Percentiles rank a stretch among this genome's conserved stretches.
Conservation (phyloP, 2,888 invertebrate species). For the Ctena decussata region DNA sequence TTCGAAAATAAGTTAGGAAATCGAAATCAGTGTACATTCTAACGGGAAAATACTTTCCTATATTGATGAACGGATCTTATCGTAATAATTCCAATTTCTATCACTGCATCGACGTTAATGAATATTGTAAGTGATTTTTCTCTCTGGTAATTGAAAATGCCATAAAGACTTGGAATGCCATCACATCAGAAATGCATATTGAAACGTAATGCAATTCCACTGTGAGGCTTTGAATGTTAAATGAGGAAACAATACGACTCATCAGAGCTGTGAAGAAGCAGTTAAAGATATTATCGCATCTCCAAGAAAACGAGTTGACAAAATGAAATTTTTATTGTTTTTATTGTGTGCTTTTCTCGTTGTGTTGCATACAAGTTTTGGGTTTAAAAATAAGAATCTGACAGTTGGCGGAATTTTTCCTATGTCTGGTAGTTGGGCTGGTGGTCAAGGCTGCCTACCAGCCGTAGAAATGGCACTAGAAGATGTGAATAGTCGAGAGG, state of each 20-base stretch:
- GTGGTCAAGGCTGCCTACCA: conserved; percentile 99
- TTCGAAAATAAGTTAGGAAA: no score
- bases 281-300: no score
- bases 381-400: conserved; percentile 76
- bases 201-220: background rate
- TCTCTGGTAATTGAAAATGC: background rate
- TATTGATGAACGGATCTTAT: background rate
- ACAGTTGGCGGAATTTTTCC: conserved; percentile 97
- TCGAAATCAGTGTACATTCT: no score
- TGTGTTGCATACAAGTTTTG: background rate
- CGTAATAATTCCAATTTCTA: background rate
- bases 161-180: background rate
- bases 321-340: background rate
- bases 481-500: conserved; percentile 96
- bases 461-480: conserved; percentile 98
- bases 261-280: no score
- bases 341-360: background rate
- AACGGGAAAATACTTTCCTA: no score
- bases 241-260: background rate
- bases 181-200: background rate
- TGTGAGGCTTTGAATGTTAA: background rate
- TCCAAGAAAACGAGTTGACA: no score
- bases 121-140: background rate
- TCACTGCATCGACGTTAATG: background rate
- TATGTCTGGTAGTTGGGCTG: conserved; percentile 99